These are phyloP conservation scores for Cynodonichthys magdalenae DNA, from an alignment of 2,797 vertebrate genomes.

Conservation along the genomic window DNA sequence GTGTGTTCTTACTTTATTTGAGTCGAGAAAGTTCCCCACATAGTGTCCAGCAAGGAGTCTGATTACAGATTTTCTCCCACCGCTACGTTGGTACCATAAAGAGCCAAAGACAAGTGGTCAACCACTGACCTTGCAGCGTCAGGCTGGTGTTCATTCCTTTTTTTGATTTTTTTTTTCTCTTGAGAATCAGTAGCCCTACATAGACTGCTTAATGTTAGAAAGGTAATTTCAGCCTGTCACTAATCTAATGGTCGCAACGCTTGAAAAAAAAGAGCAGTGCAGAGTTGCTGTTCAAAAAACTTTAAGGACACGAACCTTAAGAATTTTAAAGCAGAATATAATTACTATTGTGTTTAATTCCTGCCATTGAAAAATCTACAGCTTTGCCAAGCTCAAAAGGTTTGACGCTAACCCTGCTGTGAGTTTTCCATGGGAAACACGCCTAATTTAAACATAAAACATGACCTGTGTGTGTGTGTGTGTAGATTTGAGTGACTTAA, in stretches of 20 bases:
- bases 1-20: conserved; percentile 6
- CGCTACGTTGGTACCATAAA: conserved; percentile 26
- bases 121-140: conserved; percentile 43
- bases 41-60: conserved; percentile 18
- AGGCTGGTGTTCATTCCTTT: conserved; percentile 54
- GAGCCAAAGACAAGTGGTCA: conserved; percentile 35
- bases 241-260: conserved; percentile 59
- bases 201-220: conserved; percentile 48
- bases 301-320: conserved; percentile 45
- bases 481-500: conserved; percentile 28
- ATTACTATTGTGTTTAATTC: conserved; percentile 36
- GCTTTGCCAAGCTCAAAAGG: conserved; percentile 34
- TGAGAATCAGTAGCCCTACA: conserved; percentile 43
- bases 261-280: conserved; percentile 26
- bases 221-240: conserved; percentile 39
- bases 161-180: conserved; percentile 50
- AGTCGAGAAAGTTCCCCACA: conserved; percentile 30
- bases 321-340: conserved; percentile 27
- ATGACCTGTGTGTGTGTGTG: conserved; percentile 32
- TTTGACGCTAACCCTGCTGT: conserved; percentile 9
- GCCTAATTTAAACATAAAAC: conserved; percentile 37
- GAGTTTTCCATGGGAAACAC: conserved; percentile 11
- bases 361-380: conserved; percentile 8
- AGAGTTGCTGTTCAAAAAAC: conserved; percentile 35
- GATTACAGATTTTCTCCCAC: conserved; percentile 28